Evolutionary conservation across 2,797 vertebrate genomes (phyloP).

Genomic region (Clarias laeviceps): DNA sequence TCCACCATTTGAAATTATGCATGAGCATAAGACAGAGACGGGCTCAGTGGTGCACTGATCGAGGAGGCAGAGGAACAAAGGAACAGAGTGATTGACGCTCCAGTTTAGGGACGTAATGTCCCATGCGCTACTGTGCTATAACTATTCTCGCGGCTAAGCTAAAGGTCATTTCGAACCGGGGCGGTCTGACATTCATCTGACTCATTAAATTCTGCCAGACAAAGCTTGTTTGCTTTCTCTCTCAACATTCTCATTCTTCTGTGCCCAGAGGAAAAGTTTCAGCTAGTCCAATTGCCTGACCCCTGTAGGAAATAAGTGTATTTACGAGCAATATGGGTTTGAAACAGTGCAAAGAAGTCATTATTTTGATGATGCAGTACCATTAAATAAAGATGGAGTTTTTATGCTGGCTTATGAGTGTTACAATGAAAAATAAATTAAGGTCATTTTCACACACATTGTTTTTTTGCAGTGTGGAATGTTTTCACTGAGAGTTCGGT

Average conservation of each 20-base stretch:
- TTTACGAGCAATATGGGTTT: neutral
- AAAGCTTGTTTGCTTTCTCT: constrained; percentile 27
- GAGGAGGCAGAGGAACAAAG: constrained; percentile 41
- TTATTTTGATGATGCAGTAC: neutral
- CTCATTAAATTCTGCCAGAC: constrained; percentile 40
- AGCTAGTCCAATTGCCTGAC: neutral
- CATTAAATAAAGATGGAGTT: constrained; percentile 21
- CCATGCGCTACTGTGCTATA: constrained; percentile 36
- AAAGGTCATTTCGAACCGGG: constrained; percentile 47
- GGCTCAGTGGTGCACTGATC: constrained; percentile 22
- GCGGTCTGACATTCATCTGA: constrained; percentile 40
- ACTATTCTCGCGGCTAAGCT: constrained; percentile 26
- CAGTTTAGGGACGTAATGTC: constrained; percentile 41
- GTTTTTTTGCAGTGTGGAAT: too few relatives aligned
- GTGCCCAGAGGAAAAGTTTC: constrained; percentile 10
- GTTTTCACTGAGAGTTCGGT: neutral
- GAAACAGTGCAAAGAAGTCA: neutral
- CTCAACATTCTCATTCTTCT: constrained; percentile 10
- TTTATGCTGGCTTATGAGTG: constrained; percentile 4
- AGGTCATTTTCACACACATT: neutral
- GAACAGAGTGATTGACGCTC: constrained; percentile 52
- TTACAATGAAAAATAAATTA: neutral
- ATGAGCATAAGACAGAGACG: constrained; percentile 39
- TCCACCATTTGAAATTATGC: constrained; percentile 42
- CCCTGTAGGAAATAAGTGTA: constrained; percentile 11